Evolutionary conservation across 2,113 vertebrate species (phyloP).

Genomic region (Eptesicus fuscus): DNA sequence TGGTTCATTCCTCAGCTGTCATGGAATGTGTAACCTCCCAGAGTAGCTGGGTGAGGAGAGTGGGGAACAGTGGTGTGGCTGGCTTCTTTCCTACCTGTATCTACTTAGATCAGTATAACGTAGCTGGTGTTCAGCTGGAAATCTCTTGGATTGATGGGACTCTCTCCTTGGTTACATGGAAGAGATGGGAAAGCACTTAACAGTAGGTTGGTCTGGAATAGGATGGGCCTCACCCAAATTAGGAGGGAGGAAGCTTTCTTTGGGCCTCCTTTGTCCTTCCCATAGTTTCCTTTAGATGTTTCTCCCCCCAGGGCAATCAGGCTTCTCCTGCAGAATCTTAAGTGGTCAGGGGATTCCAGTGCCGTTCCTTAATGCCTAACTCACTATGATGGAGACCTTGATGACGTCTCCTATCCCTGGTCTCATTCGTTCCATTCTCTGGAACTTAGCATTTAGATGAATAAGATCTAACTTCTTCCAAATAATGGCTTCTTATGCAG

Average conservation of each 20-base stretch:
- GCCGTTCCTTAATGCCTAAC: neutral
- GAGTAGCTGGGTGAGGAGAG: neutral
- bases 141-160: neutral
- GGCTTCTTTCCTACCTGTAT: neutral
- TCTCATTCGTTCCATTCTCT: neutral
- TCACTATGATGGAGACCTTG: neutral
- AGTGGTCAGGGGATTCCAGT: neutral
- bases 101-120: neutral
- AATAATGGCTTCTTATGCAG: neutral
- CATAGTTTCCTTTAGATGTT: neutral
- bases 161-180: neutral
- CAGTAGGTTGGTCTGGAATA: neutral
- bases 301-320: neutral
- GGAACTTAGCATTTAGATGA: neutral
- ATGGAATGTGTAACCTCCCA: neutral
- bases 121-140: neutral
- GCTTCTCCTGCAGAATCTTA: neutral
- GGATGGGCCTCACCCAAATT: neutral
- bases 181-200: neutral
- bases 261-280: neutral
- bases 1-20: neutral
- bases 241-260: neutral
- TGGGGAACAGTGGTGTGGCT: neutral
- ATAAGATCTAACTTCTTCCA: neutral
- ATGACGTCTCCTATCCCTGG: neutral